Evolutionary conservation across 2,113 vertebrate species (phyloP), one percentile per base, ranked within the genome.

Genomic region (Pseudonaja textilis): DNA sequence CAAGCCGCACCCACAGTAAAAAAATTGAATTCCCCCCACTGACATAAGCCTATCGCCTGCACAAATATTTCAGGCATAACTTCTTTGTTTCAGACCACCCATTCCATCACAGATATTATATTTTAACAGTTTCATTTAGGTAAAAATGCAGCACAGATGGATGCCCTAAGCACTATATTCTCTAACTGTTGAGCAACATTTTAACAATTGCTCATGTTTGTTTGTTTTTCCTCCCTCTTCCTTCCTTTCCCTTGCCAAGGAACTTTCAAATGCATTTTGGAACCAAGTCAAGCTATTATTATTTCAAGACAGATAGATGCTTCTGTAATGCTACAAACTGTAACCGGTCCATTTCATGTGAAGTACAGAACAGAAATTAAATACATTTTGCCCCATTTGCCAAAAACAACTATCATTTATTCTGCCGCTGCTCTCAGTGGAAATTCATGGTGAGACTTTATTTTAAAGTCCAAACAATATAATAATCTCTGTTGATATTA

Each of bases 301-400:
- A 90, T 85, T 85, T 45, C 87, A 59, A 59, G 54, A 87, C 26
- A 89, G 26, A 47, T 11, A 29, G 26, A 52, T 50, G 61, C 61
- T 57, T 91, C 59, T 74, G 3, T n/a, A 91, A 88, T 57, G 39
- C 45, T 87, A 59, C 56, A 26, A 74, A 88, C 54, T 91, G 90
- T 93, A 86, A 88, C 85, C 6, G n/a, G 91, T 85, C 50, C 64
- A 16, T 89, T 91, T 89, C n/a, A 57, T 34, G 7, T 85, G 85
- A 85, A 69, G 86, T 85, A 45, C 54, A 52, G 87, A 91, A 23
- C 25, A 57, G 86, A 29, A 85, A 85, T 45, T 59, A 56, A 91
- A 57, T 81, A 39, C 85, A 57, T 93, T 93, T 50, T 52, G 42
- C 74, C 69, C 88, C 55, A 89, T 93, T 90, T 81, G 34, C 52